Evolutionary conservation across 1,140 invertebrate species (phyloP), one percentile per base, ranked within the genome.

Genomic region (Bombus picipes): DNA sequence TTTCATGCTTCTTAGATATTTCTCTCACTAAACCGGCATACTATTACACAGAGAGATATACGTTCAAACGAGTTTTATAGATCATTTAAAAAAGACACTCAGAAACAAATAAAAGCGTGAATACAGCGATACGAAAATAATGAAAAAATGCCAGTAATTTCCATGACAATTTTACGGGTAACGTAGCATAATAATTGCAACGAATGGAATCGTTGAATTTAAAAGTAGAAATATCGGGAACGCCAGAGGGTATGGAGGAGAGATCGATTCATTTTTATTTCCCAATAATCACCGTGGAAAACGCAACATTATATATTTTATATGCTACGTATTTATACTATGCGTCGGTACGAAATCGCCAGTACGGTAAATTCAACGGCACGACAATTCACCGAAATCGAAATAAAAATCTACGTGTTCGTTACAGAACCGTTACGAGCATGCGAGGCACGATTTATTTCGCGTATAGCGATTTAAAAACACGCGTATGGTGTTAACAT

Each of bases 381-480:
- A n/a, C 41, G 71, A 41, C 34, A 43, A 43, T 32, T 53, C 43
- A 53, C 25, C 41, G 41, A 9, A 66, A 66, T 57, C 15, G 32
- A 47, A 57, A 75, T 75, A 78, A 78, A 78, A 78, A 78, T 43
- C 32, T 53, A n/a, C 59, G 59, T 28, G 59, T n/a, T 62, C 28
- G 59, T 62, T 53, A 53, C 18, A 53, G 47, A 53, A 53, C 5
- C 6, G 47, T 22, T 62, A 62, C 59, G 34, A 9, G 12, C 47
- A 53, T 53, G 47, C 47, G 5, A 53, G 47, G 1, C n/a, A n/a
- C 53, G 34, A 62, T 77, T 62, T 59, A 77, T 77, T 41, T 62
- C 28, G 25, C 34, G 6, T 25, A 32, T 39, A 8, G 25, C 53
- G 34, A 59, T 62, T 77, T 62, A 47, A 47, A 47, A 34, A 9